Percentiles rank a stretch among this genome's conserved stretches.
These are phyloP conservation scores for Diarsia brunnea DNA, from an alignment of 2,888 invertebrate genomes.

Conservation along the genomic window DNA sequence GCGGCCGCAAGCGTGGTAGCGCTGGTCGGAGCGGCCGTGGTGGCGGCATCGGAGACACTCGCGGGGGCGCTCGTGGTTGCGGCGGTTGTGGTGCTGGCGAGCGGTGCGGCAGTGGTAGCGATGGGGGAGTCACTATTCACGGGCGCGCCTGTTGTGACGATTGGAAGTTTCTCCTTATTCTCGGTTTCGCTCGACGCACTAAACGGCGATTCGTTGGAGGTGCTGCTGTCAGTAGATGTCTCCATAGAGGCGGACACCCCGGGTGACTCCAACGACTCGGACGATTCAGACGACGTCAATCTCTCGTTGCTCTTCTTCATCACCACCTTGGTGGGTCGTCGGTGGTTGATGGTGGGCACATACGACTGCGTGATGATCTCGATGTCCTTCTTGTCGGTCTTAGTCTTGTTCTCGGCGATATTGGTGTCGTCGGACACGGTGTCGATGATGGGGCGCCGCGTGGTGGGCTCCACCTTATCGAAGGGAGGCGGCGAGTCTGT, in stretches of 20 bases:
- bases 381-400: constrained; percentile 81
- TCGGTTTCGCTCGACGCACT: constrained; percentile 30
- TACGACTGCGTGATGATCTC: constrained; percentile 86
- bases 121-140: constrained; percentile 6
- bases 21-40: neutral
- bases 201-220: constrained; percentile 57
- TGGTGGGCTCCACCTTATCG: constrained; percentile 85
- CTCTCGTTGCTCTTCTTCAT: constrained; percentile 80
- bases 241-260: constrained; percentile 67
- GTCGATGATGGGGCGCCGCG: constrained; percentile 85
- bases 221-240: constrained; percentile 63
- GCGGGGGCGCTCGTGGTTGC: neutral
- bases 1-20: constrained; percentile 2
- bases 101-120: constrained; percentile 7
- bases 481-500: constrained; percentile 84
- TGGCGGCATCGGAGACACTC: neutral
- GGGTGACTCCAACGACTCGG: constrained; percentile 42
- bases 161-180: constrained; percentile 10
- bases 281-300: constrained; percentile 59
- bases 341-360: constrained; percentile 82
- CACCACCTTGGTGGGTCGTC: constrained; percentile 84
- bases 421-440: constrained; percentile 81
- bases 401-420: constrained; percentile 74
- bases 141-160: neutral
- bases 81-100: neutral